These are phyloP conservation scores for Thryonomys swinderianus DNA, from an alignment of 2,113 vertebrate species.

Conservation along the genomic window DNA sequence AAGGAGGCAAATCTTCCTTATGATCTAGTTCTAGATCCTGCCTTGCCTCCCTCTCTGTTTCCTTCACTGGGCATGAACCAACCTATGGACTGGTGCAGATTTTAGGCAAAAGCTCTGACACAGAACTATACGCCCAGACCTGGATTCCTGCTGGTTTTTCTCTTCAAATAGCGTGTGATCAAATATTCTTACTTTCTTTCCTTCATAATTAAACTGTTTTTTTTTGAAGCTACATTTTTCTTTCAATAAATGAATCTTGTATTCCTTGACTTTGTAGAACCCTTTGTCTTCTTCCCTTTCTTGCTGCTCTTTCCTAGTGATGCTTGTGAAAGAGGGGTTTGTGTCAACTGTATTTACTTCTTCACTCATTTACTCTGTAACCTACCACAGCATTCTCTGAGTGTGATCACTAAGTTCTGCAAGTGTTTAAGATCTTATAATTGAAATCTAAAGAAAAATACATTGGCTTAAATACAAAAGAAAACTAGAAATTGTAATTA, in stretches of 20 bases:
- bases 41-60: neutral
- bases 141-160: neutral
- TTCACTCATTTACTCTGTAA: neutral
- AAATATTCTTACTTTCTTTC: neutral
- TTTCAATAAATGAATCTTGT: neutral
- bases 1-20: neutral
- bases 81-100: neutral
- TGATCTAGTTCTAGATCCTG: neutral
- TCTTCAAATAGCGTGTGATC: neutral
- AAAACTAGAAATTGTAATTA: conserved; percentile 14
- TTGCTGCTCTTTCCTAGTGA: neutral
- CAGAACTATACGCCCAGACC: too few species aligned
- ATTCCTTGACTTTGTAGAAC: neutral
- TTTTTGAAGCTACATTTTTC: neutral
- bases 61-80: neutral
- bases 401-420: neutral
- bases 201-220: neutral
- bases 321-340: neutral
- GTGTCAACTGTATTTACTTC: neutral
- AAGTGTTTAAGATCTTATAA: neutral
- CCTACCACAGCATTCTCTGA: neutral
- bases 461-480: neutral
- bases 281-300: neutral
- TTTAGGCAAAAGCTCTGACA: neutral
- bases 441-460: neutral